Evolutionary conservation across 2,113 vertebrate genomes (phyloP).

Genomic region (Noctilio leporinus): DNA sequence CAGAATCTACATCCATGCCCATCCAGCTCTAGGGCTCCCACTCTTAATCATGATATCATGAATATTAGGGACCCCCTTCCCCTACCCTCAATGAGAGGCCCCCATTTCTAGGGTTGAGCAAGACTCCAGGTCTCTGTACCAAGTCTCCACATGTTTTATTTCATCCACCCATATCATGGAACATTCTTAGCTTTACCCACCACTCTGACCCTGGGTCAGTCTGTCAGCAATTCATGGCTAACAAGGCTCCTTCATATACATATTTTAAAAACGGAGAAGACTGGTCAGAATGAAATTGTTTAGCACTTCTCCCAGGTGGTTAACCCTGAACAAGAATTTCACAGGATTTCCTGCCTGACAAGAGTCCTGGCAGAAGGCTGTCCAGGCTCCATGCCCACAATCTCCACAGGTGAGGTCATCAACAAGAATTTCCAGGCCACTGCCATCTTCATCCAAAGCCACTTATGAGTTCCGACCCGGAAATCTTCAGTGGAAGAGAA

Average conservation of each 20-base stretch:
- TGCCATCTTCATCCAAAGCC: not conserved
- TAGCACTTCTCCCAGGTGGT: not conserved
- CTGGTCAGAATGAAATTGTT: not conserved
- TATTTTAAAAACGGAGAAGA: not conserved
- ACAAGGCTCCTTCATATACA: not conserved
- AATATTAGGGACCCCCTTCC: not conserved
- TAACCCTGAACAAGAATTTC: not conserved
- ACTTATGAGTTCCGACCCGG: not conserved
- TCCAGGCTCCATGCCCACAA: not conserved
- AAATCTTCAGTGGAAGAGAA: not conserved
- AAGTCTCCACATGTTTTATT: not conserved
- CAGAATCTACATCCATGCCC: not conserved
- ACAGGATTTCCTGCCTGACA: constrained; percentile 47
- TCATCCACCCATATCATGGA: not conserved
- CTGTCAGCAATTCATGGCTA: not conserved
- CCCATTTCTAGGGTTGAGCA: not conserved
- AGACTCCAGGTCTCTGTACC: not conserved
- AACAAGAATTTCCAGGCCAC: not conserved
- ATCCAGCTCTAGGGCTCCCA: not conserved
- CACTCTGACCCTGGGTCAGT: not conserved
- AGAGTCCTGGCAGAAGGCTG: not conserved
- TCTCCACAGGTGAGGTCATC: constrained; percentile 28
- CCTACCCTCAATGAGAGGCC: not conserved
- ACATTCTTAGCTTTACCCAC: not conserved
- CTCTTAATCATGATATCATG: not conserved